A percentile compares a stretch with the other conserved stretches of the same genome.
These are phyloP conservation scores for Alces alces DNA, from an alignment of 2,113 vertebrate genomes.

Conservation along the genomic window DNA sequence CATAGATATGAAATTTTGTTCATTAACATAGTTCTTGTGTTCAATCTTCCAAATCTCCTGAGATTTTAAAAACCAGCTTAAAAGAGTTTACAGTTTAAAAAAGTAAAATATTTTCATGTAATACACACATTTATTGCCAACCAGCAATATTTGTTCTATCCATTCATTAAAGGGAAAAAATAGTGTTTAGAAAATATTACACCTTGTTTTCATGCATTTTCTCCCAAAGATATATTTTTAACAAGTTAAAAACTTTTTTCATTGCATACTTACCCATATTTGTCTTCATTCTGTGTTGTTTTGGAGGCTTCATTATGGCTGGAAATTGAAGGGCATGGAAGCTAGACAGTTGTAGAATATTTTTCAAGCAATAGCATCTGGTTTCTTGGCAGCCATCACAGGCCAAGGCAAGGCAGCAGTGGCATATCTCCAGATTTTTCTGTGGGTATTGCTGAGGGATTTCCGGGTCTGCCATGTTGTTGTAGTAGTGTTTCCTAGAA, in stretches of 20 bases:
- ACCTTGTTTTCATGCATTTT: slow-evolving; percentile 22
- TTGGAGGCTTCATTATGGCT: slow-evolving; percentile 54
- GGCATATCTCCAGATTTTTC: slow-evolving; percentile 66
- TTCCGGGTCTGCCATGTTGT: slow-evolving; percentile 62
- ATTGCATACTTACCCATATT: neutral
- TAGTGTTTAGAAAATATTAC: neutral
- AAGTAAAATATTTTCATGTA: neutral
- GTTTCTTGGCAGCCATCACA: slow-evolving; percentile 74
- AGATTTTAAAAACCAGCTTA: slow-evolving; percentile 38
- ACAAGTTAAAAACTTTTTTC: slow-evolving; percentile 32
- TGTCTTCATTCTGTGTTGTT: slow-evolving; percentile 38
- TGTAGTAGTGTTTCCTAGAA: slow-evolving; percentile 66
- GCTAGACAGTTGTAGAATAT: slow-evolving; percentile 70
- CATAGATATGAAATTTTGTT: slow-evolving; percentile 31
- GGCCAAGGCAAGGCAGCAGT: slow-evolving; percentile 62
- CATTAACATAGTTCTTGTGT: slow-evolving; percentile 45
- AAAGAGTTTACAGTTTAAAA: neutral
- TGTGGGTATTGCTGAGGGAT: slow-evolving; percentile 70
- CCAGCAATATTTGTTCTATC: neutral
- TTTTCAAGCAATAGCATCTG: slow-evolving; percentile 81
- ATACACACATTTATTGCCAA: slow-evolving; percentile 1
- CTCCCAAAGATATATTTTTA: slow-evolving; percentile 28
- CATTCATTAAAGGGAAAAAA: neutral
- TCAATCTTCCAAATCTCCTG: slow-evolving; percentile 25
- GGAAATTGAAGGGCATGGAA: slow-evolving; percentile 54